Evolutionary conservation across 2,113 vertebrate genomes (phyloP).

Genomic region (Oncorhynchus clarkii): DNA sequence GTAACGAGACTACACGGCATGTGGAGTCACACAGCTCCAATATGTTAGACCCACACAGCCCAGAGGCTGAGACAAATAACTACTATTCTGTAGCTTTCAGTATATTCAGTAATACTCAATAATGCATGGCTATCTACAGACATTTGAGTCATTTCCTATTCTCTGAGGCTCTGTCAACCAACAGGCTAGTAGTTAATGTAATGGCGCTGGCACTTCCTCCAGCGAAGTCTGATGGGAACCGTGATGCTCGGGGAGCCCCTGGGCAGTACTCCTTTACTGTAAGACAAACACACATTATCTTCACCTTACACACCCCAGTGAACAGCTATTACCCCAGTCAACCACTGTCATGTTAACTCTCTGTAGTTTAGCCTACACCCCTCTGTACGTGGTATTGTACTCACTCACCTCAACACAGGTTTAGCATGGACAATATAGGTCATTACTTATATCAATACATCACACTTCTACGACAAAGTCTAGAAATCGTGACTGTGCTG

Average conservation of each 20-base stretch:
- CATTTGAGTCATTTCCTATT: background rate
- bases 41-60: conserved; percentile 33
- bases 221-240: background rate
- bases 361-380: background rate
- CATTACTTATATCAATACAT: conserved; percentile 26
- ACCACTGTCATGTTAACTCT: background rate
- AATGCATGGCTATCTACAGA: background rate
- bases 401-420: background rate
- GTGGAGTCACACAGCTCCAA: conserved; percentile 45
- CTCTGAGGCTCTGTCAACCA: background rate
- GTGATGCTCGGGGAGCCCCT: background rate
- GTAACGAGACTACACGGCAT: background rate
- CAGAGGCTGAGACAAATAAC: conserved; percentile 11
- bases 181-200: background rate
- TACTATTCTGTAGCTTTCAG: conserved; percentile 4
- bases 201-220: background rate
- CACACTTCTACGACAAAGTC: background rate
- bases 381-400: background rate
- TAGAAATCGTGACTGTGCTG: conserved; percentile 25
- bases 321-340: background rate
- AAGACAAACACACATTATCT: background rate
- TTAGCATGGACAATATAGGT: conserved; percentile 21
- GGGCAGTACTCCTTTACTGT: background rate
- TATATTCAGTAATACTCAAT: background rate
- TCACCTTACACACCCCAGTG: background rate